Evolutionary conservation across 2,888 invertebrate species (phyloP).

Genomic region (Theretra japonica): DNA sequence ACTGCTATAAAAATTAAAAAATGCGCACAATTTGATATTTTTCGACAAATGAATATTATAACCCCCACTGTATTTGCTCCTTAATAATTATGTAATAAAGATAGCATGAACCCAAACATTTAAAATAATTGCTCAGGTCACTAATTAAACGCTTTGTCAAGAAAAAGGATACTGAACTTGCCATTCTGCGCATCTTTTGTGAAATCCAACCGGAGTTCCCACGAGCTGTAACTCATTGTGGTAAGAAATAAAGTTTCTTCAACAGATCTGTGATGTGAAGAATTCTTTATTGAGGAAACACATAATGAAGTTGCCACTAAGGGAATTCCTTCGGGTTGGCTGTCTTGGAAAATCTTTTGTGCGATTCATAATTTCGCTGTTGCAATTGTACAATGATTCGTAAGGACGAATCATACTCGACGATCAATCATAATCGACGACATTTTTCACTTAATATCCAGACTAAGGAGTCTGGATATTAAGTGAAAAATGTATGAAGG

Average conservation of each 20-base stretch:
- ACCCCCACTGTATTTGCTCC: neutral
- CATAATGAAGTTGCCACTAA: constrained; percentile 19
- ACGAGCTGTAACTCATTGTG: constrained; percentile 7
- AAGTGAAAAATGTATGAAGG: neutral
- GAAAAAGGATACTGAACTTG: neutral
- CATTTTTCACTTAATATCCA: too few relatives aligned
- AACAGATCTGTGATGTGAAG: constrained; percentile 20
- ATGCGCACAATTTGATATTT: too few relatives aligned
- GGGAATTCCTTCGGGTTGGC: neutral
- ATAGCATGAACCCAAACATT: neutral
- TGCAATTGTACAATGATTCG: neutral
- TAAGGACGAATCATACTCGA: too few relatives aligned
- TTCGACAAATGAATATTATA: too few relatives aligned
- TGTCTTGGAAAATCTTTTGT: constrained; percentile 23
- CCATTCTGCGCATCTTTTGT: constrained; percentile 5
- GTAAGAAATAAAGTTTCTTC: constrained; percentile 17
- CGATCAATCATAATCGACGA: too few relatives aligned
- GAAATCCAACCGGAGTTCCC: neutral
- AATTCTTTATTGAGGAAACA: constrained; percentile 24
- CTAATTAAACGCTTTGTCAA: neutral
- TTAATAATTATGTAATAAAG: neutral
- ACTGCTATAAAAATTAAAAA: too few relatives aligned
- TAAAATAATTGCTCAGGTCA: neutral
- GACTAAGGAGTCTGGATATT: too few relatives aligned
- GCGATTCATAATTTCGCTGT: neutral